Percentiles rank a stretch among this genome's conserved stretches.
Conservation (phyloP, 2,113 vertebrate genomes). For the Poeciliopsis retropinna region DNA sequence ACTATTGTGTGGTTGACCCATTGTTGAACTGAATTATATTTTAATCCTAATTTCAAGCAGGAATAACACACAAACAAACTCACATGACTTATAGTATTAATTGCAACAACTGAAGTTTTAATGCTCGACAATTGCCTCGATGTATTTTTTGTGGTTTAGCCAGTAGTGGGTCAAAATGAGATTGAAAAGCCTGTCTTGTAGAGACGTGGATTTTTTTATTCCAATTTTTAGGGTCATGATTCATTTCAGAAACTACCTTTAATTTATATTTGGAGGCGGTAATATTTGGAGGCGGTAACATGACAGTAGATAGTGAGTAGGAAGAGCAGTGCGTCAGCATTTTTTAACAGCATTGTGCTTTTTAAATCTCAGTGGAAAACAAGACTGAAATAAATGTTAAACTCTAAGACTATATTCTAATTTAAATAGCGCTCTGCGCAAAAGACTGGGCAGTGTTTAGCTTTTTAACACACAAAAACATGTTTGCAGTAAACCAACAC, state of each 20-base stretch:
- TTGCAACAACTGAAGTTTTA: not conserved
- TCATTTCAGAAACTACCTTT: no score
- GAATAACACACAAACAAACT: not conserved
- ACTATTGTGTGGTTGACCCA: not conserved
- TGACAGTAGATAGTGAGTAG: no score
- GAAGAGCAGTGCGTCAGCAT: not conserved
- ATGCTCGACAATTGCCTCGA: not conserved
- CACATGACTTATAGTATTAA: not conserved
- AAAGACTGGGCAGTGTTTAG: not conserved
- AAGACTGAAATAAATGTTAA: not conserved
- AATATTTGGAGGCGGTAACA: no score
- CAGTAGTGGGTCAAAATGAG: no score
- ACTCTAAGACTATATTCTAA: not conserved
- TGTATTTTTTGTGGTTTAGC: not conserved
- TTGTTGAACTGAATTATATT: not conserved
- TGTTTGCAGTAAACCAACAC: constrained; percentile 13
- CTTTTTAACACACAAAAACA: not conserved
- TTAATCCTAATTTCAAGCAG: constrained; percentile 16
- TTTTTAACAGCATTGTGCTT: not conserved
- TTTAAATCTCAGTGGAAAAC: not conserved
- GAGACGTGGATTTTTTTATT: no score
- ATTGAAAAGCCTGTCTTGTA: no score
- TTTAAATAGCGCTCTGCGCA: not conserved
- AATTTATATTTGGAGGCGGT: no score
- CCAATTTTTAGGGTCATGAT: no score